Evolutionary conservation across 2,888 invertebrate species (phyloP).

Genomic region (Torymus aiolomorphi): DNA sequence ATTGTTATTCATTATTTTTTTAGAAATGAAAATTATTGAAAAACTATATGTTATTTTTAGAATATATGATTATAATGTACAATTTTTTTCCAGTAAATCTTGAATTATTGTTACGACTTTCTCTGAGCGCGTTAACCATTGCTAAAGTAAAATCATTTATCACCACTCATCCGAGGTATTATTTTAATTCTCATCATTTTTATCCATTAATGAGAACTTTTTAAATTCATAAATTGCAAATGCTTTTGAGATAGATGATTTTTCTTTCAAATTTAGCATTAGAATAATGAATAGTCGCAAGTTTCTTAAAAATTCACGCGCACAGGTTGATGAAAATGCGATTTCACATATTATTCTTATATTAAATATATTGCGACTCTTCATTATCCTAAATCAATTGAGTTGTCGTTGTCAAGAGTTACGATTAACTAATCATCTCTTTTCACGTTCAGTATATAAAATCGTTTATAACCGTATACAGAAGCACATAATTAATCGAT

Average conservation of each 20-base stretch:
- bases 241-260: constrained; percentile 16
- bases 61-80: too few species aligned
- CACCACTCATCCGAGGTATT: not conserved
- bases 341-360: not conserved
- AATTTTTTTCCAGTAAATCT: too few species aligned
- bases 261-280: constrained; percentile 20
- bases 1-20: too few species aligned
- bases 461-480: not conserved
- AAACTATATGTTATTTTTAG: too few species aligned
- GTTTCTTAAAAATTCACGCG: constrained; percentile 10
- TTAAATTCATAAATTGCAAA: not conserved
- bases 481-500: constrained; percentile 37
- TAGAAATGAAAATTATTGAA: too few species aligned
- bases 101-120: not conserved
- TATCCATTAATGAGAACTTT: not conserved
- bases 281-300: constrained; percentile 25
- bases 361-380: constrained; percentile 16
- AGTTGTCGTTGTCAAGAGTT: constrained; percentile 1
- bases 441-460: constrained; percentile 19
- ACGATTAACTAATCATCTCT: constrained; percentile 32
- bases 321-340: too few species aligned
- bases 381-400: constrained; percentile 27
- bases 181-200: not conserved
- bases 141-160: constrained; percentile 39
- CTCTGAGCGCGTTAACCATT: constrained; percentile 10